Evolutionary conservation across 2,113 vertebrate genomes (phyloP), one percentile per base, ranked within the genome.

Genomic region (Dicentrarchus labrax): DNA sequence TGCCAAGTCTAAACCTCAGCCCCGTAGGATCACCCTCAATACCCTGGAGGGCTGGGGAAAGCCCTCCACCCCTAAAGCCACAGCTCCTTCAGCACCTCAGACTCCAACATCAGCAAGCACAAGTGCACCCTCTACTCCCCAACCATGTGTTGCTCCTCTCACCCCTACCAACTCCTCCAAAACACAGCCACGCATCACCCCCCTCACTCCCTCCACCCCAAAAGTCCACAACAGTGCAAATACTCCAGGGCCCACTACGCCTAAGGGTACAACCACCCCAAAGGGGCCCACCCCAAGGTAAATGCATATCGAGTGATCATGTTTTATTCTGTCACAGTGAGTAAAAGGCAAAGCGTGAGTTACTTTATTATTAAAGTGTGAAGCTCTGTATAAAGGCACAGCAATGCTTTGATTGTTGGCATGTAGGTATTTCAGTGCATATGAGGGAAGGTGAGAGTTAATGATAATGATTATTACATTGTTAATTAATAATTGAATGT

Each of bases 31-130:
- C 89, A 96, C 97, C 19, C 95, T 99, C 67, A 97, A 97, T 92
- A 98, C 98, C 0, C 87, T 99, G 57, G 96, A 99, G 87, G 93
- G 95, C n/a, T 98, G 97, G 96, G 97, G 97, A 87, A 98, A 96
- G 90, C 91, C 95, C 16, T 81, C 82, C 12, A 59, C 88, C 17
- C 81, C 91, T 8, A 93, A 95, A 94, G 30, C 72, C 17, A 51
- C 66, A 0, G 30, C 83, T 43, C 59, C 82, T 22, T 43, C 83
- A 16, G 36, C 76, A 19, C 41, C 88, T 78, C 85, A 78, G 71
- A 86, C 85, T 12, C 54, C 85, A 3, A 24, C 62, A 17, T 64
- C 86, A 38, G 87, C 67, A 11, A 89, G 83, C 91, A 73, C 70
- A 59, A 85, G 90, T 3, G 48, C 89, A 43, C 86, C 91, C 10